These are phyloP conservation scores for Drosophila testacea DNA, from an alignment of 2,888 invertebrate species.

Conservation along the genomic window DNA sequence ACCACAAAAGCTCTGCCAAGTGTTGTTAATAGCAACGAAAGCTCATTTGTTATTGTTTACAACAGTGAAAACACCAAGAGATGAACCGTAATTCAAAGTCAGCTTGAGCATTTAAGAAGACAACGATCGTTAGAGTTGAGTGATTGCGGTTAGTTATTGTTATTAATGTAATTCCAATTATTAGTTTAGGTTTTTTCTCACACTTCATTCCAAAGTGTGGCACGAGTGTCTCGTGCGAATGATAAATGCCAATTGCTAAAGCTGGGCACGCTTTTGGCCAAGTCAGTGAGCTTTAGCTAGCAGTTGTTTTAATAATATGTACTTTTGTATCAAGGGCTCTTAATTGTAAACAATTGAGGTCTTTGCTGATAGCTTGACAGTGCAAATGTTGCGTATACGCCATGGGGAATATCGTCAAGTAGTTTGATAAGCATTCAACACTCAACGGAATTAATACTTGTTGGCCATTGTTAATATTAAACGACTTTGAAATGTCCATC, in stretches of 20 bases:
- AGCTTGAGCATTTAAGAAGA: conserved; percentile 4
- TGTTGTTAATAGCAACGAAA: conserved; percentile 25
- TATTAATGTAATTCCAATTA: conserved; percentile 37
- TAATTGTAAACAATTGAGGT: conserved; percentile 19
- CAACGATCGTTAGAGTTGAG: conserved; percentile 45
- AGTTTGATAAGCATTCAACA: conserved; percentile 40
- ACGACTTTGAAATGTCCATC: conserved; percentile 57
- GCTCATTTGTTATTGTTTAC: conserved; percentile 39
- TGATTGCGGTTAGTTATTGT: conserved; percentile 39
- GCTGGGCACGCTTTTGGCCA: conserved; percentile 8
- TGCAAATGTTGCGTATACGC: conserved; percentile 43
- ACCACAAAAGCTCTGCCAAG: conserved; percentile 6
- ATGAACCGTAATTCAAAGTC: neutral
- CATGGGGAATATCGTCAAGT: conserved; percentile 33
- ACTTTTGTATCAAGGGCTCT: conserved; percentile 34
- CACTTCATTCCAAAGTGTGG: conserved; percentile 34
- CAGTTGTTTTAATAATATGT: conserved; percentile 23
- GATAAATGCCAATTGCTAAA: conserved; percentile 15
- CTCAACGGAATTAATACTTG: conserved; percentile 14
- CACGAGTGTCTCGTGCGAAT: conserved; percentile 39
- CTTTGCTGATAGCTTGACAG: conserved; percentile 31
- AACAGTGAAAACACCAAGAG: conserved; percentile 13
- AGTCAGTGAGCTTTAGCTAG: conserved; percentile 3
- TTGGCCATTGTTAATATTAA: conserved; percentile 16
- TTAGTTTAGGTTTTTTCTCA: conserved; percentile 34